Base-by-base conservation (phyloP, 2,888 invertebrate species). In the Schizotus pectinicornis region DNA sequence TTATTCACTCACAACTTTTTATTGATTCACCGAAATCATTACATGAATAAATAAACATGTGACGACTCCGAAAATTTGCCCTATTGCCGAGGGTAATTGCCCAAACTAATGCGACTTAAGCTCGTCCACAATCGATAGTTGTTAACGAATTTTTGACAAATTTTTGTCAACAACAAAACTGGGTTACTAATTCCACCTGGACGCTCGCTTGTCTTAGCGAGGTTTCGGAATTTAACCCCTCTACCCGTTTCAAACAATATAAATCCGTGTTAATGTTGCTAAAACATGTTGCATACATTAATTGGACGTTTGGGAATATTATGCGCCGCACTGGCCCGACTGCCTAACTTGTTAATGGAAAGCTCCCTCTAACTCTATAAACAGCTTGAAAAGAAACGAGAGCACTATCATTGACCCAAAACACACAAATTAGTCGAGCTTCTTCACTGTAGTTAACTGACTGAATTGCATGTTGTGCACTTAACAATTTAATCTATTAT, bases 261-360 rank as follows among this genome's bases (percentile, higher is more conserved):
- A 53, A 53, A 53, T 53, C 53, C 32, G 32, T 46, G 45, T 38
- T 46, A 39, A 45, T 37, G 33, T 53, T 32, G 37, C 36, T 14
- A 53, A 45, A 45, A 53, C 53, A 34, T 9, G 37, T 13, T 45
- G 53, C 43, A 41, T 50, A 46, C 45, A 38, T 38, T 45, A 53
- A 53, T 53, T 38, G 37, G 53, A 53, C 53, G 45, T 36, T 7
- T 38, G 38, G 43, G 53, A 38, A 45, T 13, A 45, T 45, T 37
- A 22, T 22, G 22, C 22, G 22, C 22, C 5, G 22, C 5, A 2
- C 22, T 22, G 22, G 36, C 32, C 12, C 34, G 22, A 35, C 33
- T 42, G 38, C 11, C 35, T 38, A 45, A 52, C 34, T 37, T 38
- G 45, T 37, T 53, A 45, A 53, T 53, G 53, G 45, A 53, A 33